These are phyloP conservation scores for Diogma glabrata DNA, from an alignment of 2,888 invertebrate genomes.

Conservation along the genomic window DNA sequence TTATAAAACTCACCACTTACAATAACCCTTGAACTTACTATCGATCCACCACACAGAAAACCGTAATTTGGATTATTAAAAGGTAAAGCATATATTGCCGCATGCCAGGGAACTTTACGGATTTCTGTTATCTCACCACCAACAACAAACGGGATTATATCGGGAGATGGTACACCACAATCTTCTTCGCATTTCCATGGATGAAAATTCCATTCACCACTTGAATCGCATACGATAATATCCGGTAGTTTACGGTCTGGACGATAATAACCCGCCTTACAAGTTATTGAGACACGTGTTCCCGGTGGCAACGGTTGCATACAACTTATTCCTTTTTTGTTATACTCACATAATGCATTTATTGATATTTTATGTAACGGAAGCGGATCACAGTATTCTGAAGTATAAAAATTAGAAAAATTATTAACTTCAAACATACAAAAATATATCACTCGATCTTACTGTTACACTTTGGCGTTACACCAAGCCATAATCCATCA, in stretches of 20 bases:
- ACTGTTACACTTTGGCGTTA: constrained; percentile 15
- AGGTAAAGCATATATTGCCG: constrained; percentile 10
- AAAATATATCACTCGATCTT: too few species aligned
- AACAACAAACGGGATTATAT: constrained; percentile 8
- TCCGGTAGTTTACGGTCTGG: constrained; percentile 7
- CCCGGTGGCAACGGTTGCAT: constrained; percentile 9
- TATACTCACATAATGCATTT: constrained; percentile 10
- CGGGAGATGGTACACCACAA: constrained; percentile 13
- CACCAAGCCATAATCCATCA: constrained; percentile 9
- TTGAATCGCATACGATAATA: constrained; percentile 12
- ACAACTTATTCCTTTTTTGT: constrained; percentile 9
- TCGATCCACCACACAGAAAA: constrained; percentile 15
- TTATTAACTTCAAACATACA: too few species aligned
- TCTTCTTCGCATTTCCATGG: constrained; percentile 14
- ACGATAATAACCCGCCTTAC: constrained; percentile 14
- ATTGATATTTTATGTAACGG: constrained; percentile 5
- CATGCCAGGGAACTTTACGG: constrained; percentile 14
- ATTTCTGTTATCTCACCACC: constrained; percentile 4
- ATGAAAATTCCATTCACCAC: constrained; percentile 15
- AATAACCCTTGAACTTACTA: constrained; percentile 14
- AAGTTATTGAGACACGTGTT: constrained; percentile 13
- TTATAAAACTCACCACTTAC: constrained; percentile 4
- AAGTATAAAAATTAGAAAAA: neutral
- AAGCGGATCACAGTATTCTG: constrained; percentile 8
- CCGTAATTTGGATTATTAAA: neutral